A percentile compares a stretch with the other conserved stretches of the same genome.
Evolutionary conservation across 2,797 vertebrate genomes (phyloP).

Genomic region (Pygocentrus nattereri): DNA sequence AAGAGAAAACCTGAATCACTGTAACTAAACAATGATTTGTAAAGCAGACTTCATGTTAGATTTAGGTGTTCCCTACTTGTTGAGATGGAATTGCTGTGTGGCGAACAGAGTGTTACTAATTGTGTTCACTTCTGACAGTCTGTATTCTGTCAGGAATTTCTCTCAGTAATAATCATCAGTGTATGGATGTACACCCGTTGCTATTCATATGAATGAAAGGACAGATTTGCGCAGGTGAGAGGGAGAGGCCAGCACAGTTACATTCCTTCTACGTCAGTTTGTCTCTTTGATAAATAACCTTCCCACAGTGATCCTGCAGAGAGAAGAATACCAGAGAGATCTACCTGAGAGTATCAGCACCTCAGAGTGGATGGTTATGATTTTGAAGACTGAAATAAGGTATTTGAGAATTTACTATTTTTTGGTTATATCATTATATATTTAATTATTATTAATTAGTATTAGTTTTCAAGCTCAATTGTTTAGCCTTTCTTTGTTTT

Average conservation of each 20-base stretch:
- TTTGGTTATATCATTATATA: no score
- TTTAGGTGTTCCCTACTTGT: background rate
- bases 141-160: background rate
- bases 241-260: background rate
- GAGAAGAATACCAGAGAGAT: background rate
- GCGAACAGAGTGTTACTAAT: background rate
- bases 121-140: background rate
- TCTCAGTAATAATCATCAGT: background rate
- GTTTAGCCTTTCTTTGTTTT: background rate
- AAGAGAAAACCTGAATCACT: no score
- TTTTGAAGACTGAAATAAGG: conserved; percentile 4
- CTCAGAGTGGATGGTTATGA: conserved; percentile 1
- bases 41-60: no score
- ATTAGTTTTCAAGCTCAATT: background rate
- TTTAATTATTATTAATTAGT: no score
- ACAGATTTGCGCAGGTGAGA: background rate
- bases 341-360: background rate
- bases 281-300: background rate
- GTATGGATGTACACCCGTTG: no score
- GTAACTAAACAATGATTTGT: no score
- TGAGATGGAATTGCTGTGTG: no score
- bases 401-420: background rate
- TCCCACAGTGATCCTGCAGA: background rate
- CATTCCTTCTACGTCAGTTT: background rate
- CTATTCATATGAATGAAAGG: background rate